These are phyloP conservation scores for Phorcus lineatus DNA, from an alignment of 2,888 invertebrate genomes.

Conservation along the genomic window DNA sequence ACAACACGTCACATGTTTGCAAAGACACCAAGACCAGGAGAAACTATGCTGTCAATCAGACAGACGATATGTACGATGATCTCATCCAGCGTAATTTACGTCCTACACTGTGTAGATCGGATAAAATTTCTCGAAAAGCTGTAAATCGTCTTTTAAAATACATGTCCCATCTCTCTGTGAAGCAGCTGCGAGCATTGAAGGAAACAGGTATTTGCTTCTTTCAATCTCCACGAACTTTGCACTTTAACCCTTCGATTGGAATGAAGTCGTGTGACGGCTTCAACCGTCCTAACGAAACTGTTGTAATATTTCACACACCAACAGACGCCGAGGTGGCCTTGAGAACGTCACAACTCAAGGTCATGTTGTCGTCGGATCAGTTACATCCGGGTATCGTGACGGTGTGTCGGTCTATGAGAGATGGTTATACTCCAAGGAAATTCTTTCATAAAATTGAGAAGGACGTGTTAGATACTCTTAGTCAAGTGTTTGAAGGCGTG, in stretches of 20 bases:
- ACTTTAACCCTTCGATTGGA: constrained; percentile 28
- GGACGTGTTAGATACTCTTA: constrained; percentile 43
- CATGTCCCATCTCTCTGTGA: constrained; percentile 40
- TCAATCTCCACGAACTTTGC: constrained; percentile 48
- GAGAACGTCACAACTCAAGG: constrained; percentile 33
- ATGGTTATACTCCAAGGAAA: constrained; percentile 69
- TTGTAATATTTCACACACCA: constrained; percentile 53
- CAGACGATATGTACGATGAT: constrained; percentile 21
- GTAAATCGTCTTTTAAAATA: constrained; percentile 30
- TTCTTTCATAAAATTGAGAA: constrained; percentile 58
- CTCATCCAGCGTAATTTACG: neutral
- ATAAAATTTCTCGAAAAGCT: neutral
- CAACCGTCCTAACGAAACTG: constrained; percentile 53
- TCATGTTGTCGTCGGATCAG: constrained; percentile 30
- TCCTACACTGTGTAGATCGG: constrained; percentile 28
- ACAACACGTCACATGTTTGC: neutral
- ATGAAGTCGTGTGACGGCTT: constrained; percentile 60
- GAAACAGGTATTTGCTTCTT: constrained; percentile 59
- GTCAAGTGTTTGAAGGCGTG: neutral
- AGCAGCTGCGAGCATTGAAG: constrained; percentile 50
- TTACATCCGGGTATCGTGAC: constrained; percentile 56
- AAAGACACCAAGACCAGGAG: constrained; percentile 19
- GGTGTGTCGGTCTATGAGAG: constrained; percentile 64
- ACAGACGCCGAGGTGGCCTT: constrained; percentile 43
- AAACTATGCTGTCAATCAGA: constrained; percentile 34